Evolutionary conservation across 2,113 vertebrate genomes (phyloP), one percentile per base, ranked within the genome.

Genomic region (Myrmecophaga tridactyla): DNA sequence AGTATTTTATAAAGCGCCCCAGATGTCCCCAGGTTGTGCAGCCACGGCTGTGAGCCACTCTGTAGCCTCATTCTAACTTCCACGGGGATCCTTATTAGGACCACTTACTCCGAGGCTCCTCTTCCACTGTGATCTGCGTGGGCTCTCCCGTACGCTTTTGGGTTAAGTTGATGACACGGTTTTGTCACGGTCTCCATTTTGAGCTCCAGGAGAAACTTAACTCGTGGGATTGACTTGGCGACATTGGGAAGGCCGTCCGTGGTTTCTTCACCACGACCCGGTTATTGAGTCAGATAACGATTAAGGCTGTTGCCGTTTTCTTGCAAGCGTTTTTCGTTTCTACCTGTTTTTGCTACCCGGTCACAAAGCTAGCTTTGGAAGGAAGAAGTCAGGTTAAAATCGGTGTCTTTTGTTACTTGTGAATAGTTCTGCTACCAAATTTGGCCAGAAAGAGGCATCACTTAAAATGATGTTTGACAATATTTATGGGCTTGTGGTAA

Each of bases 401-500:
- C 4, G 0, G 39, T 63, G 10, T 76, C 27, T 82, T 67, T n/a
- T 60, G 14, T 70, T 85, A 39, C 41, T 73, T 62, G 20, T 87
- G 39, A 84, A 80, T 56, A 27, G 2, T 69, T 70, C 34, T 48
- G 53, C 34, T 91, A 46, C 36, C 27, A 13, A 34, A 60, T 85
- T 84, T 91, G 46, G 58, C 53, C n/a, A 73, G 23, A 29, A 78
- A 90, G 90, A 48, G 36, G 0, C 41, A 39, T 67, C 60, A 63
- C 12, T 94, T 94, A 95, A 91, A 94, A 87, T 84, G 58, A n/a
- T 4, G 7, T 78, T 78, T 86, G 81, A 3, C 8, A 43, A 87
- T 85, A n/a, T 76, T 81, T 76, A 67, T 51, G 81, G 20, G 29
- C 23, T 82, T 87, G 29, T 34, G n/a, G 70, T 86, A 53, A 17